Base-by-base conservation (phyloP, 1,140 invertebrate species). In the Bombus sylvicola region DNA sequence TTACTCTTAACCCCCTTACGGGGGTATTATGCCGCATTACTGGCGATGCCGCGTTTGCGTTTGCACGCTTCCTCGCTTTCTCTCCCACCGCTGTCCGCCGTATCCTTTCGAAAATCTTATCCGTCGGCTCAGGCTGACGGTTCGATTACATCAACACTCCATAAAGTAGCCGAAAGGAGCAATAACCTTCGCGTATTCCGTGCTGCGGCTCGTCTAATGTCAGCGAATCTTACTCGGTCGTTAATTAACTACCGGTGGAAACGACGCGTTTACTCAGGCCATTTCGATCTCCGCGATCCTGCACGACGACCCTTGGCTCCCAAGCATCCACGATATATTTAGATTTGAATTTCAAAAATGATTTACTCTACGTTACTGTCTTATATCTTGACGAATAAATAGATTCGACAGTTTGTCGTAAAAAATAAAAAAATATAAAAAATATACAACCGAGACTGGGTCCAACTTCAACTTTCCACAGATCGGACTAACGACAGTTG, bases 1-100 rank as follows among this genome's bases (percentile, higher is more conserved):
- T 93, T 93, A 93, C 91, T 92, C 91, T 88, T 90, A 91, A 92
- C 88, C 88, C 89, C 90, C 91, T 91, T 89, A 92, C 87, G 79
- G 77, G 5, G 85, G 83, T 81, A 92, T 94, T 90, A 93, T 89
- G 87, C 83, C 89, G 89, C 90, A 92, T 93, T 94, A 93, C 90
- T 34, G 78, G 41, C 83, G 74, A 77, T 66, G 77, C 57, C 43
- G 43, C 83, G 74, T 83, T 88, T 59, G 64, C 83, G 79, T 86
- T 47, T 57, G 41, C 66, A 80, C 64, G 34, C 39, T 37, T 59
- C 77, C 25, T 1, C 28, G 22, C 31, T 66, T 59, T 66, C n/a
- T 62, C 18, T 13, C 15, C 28, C 0, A 15, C 3, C 10, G 12
- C 1, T 2, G 34, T 15, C 15, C 6, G n/a, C 9, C 15, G 25